These are phyloP conservation scores for fruit fly (Drosophila melanogaster) DNA, from an alignment of 1,140 invertebrate genomes.

Conservation along the genomic window Release_6_plus_ISO1_MT NT_037436.4:9409001-9409500, in stretches of 20 bases:
- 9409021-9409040: constrained; percentile 78
- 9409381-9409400: constrained; percentile 90
- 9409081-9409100: constrained; percentile 84
- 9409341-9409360: constrained; percentile 89
- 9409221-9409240: too few relatives aligned
- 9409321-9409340: constrained; percentile 86
- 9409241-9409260: not conserved
- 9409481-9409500: not conserved
- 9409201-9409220: not conserved
- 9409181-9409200: constrained; percentile 85
- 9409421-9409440: constrained; percentile 85
- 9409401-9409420: constrained; percentile 87
- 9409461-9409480: too few relatives aligned
- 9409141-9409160: constrained; percentile 90
- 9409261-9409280: constrained; percentile 86
- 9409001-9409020: constrained; percentile 53
- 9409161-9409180: constrained; percentile 89
- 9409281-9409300: constrained; percentile 90
- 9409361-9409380: constrained; percentile 88
- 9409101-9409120: constrained; percentile 86
- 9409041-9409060: constrained; percentile 82
- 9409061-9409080: constrained; percentile 79
- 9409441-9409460: too few relatives aligned
- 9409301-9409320: constrained; percentile 89
- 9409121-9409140: constrained; percentile 89